Conservation (phyloP, 2,113 vertebrate species). For the Rhegmatorhina hoffmannsi region DNA sequence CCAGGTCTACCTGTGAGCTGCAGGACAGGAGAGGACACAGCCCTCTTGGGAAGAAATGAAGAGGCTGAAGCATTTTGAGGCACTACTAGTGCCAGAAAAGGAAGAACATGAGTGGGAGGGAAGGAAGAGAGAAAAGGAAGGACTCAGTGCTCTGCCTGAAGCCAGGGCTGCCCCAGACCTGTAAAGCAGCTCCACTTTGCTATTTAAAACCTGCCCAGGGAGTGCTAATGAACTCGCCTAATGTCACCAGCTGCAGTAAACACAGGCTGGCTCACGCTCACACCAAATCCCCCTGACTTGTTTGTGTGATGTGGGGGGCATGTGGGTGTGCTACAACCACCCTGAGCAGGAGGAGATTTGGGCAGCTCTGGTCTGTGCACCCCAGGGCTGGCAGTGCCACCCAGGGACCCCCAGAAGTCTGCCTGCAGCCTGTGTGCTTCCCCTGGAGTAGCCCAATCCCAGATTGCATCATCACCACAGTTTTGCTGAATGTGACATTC, state of each 20-base stretch:
- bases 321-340: background rate
- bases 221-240: background rate
- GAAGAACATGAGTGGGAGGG: background rate
- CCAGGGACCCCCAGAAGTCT: background rate
- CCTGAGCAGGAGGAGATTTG: fast-evolving
- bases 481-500: background rate
- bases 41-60: fast-evolving
- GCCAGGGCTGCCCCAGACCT: background rate
- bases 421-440: background rate
- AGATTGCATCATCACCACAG: background rate
- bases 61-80: background rate
- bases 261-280: background rate
- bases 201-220: background rate
- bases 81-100: no score
- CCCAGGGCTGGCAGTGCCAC: background rate
- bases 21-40: background rate
- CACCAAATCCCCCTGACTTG: background rate
- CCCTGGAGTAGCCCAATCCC: background rate
- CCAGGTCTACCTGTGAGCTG: fast-evolving
- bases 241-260: background rate
- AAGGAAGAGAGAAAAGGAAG: background rate
- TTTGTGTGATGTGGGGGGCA: fast-evolving
- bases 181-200: fast-evolving
- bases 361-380: background rate
- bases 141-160: background rate